A percentile compares a stretch with the other conserved stretches of the same genome.
These are phyloP conservation scores for Acestrorhynchus altus DNA, from an alignment of 2,797 vertebrate species.

Conservation along the genomic window DNA sequence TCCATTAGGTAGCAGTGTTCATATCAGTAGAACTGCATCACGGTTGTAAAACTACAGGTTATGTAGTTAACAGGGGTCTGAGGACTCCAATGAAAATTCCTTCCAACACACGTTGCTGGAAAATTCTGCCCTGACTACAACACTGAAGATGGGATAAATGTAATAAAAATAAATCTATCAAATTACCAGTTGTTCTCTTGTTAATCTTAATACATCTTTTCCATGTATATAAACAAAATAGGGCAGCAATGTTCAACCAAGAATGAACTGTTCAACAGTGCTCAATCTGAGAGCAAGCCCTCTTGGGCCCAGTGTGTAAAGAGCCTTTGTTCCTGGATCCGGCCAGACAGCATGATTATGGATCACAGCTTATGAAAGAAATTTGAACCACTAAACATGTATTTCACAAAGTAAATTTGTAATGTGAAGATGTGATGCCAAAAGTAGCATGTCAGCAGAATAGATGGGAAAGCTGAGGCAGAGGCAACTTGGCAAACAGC, in stretches of 20 bases:
- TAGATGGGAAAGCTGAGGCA: neutral
- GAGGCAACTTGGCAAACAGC: neutral
- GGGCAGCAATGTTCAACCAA: no score
- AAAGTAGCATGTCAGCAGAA: neutral
- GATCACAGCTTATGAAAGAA: no score
- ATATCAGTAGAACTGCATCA: conserved; percentile 18
- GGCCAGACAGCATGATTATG: neutral
- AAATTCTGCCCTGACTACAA: conserved; percentile 31
- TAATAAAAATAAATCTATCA: conserved; percentile 4
- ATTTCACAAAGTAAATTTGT: neutral
- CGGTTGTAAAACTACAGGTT: conserved; percentile 10
- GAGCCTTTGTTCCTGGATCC: neutral
- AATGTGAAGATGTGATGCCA: neutral
- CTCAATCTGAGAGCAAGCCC: neutral
- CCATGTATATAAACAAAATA: no score
- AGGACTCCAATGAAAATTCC: conserved; percentile 30
- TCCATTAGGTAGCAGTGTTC: neutral
- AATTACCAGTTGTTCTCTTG: no score
- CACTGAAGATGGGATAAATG: neutral
- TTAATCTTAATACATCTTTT: no score
- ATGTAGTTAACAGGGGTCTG: conserved; percentile 14
- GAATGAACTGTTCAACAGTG: no score
- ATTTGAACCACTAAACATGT: no score
- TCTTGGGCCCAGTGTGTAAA: neutral
- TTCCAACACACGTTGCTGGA: conserved; percentile 40